Evolutionary conservation across 1,140 invertebrate genomes (phyloP).

Genomic region (Mycetomoellerius zeteki): DNA sequence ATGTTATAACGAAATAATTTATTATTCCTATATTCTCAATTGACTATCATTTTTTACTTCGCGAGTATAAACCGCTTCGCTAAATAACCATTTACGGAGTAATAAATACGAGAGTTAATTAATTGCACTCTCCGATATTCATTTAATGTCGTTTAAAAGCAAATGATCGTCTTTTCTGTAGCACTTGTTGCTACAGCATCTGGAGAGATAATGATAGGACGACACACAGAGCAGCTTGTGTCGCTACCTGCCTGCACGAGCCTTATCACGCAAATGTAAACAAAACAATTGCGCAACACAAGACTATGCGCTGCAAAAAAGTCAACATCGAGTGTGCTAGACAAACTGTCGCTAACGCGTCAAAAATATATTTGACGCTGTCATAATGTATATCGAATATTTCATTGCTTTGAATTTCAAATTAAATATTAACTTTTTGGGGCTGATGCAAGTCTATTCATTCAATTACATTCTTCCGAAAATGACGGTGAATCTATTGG

Average conservation of each 20-base stretch:
- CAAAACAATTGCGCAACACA: background rate
- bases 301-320: too few relatives aligned
- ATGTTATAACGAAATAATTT: background rate
- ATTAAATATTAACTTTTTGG: background rate
- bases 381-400: background rate
- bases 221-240: background rate
- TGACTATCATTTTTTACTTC: background rate
- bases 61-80: background rate
- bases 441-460: too few relatives aligned
- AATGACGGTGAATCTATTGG: too few relatives aligned
- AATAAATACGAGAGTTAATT: background rate
- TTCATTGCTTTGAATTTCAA: background rate
- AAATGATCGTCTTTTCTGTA: background rate
- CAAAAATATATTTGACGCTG: background rate
- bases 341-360: background rate
- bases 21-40: background rate
- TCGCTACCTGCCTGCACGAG: background rate
- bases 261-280: background rate
- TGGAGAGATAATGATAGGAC: constrained; percentile 8
- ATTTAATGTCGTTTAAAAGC: background rate
- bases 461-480: too few relatives aligned
- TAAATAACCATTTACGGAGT: background rate
- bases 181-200: constrained; percentile 2
- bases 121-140: background rate
- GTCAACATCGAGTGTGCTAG: background rate